Evolutionary conservation across 2,113 vertebrate genomes (phyloP).

Genomic region (Mustela lutreola): DNA sequence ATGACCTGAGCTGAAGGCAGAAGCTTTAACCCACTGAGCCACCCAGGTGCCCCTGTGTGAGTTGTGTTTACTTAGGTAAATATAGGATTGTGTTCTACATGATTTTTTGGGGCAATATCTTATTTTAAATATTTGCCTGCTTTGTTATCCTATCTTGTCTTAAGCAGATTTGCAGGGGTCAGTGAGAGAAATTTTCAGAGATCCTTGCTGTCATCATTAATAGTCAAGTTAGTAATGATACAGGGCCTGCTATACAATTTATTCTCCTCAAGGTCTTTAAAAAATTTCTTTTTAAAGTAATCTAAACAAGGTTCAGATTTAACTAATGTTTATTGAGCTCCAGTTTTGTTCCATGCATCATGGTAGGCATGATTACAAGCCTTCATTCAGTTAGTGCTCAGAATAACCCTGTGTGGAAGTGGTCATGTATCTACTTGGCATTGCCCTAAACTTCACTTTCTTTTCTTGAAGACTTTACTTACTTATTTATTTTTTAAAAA

Average conservation of each 20-base stretch:
- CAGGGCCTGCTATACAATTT: not conserved
- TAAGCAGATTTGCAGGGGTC: not conserved
- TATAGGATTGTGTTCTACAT: not conserved
- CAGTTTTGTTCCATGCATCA: not conserved
- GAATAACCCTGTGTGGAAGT: not conserved
- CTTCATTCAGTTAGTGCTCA: not conserved
- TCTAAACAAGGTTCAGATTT: not conserved
- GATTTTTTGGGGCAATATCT: not conserved
- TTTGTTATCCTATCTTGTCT: not conserved
- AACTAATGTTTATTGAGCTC: not conserved
- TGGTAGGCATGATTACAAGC: not conserved
- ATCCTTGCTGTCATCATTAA: not conserved
- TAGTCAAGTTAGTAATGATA: not conserved
- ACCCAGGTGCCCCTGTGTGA: no score
- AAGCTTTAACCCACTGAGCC: no score
- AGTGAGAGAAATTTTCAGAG: slow-evolving; percentile 15
- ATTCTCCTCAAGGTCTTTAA: not conserved
- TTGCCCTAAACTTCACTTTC: no score
- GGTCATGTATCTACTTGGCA: not conserved
- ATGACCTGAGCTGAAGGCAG: no score
- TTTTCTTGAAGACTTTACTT: not conserved
- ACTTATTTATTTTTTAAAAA: not conserved
- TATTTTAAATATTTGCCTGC: not conserved
- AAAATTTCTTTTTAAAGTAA: not conserved
- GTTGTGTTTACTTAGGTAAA: not conserved